Evolutionary conservation across 2,113 vertebrate genomes (phyloP).

Genomic region (Microcebus jonahi): DNA sequence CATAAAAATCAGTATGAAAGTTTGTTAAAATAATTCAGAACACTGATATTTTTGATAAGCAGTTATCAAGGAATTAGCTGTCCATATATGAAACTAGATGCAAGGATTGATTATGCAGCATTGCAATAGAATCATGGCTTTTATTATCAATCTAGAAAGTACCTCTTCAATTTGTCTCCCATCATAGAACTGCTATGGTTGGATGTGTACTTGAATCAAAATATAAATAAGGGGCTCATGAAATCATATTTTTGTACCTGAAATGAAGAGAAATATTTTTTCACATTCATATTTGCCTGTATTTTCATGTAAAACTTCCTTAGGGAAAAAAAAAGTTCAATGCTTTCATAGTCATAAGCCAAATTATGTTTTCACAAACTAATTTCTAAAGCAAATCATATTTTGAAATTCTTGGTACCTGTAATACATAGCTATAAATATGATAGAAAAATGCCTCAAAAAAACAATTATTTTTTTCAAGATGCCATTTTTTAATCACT

Average conservation of each 20-base stretch:
- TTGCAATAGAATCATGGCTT: neutral
- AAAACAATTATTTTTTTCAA: slow-evolving; percentile 43
- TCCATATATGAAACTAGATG: neutral
- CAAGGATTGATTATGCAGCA: neutral
- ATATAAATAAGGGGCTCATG: neutral
- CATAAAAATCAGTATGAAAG: neutral
- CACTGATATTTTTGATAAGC: neutral
- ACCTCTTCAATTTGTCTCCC: neutral
- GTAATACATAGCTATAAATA: neutral
- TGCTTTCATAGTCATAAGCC: neutral
- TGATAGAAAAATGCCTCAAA: slow-evolving; percentile 9
- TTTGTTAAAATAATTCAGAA: slow-evolving; percentile 11
- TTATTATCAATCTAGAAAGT: neutral
- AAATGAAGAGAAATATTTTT: slow-evolving; percentile 30
- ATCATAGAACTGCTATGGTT: neutral
- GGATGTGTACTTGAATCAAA: neutral
- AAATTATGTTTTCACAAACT: slow-evolving; percentile 10
- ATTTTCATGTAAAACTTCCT: slow-evolving; percentile 31
- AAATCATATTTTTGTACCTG: slow-evolving; percentile 4
- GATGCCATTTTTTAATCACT: neutral
- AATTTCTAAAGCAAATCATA: neutral
- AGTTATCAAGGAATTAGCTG: neutral
- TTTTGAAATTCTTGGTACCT: neutral
- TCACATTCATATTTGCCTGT: neutral
- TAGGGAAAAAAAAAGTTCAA: neutral